Percentiles rank a stretch among this genome's conserved stretches.
Conservation (phyloP, 2,797 vertebrate species). For the Furcifer pardalis region DNA sequence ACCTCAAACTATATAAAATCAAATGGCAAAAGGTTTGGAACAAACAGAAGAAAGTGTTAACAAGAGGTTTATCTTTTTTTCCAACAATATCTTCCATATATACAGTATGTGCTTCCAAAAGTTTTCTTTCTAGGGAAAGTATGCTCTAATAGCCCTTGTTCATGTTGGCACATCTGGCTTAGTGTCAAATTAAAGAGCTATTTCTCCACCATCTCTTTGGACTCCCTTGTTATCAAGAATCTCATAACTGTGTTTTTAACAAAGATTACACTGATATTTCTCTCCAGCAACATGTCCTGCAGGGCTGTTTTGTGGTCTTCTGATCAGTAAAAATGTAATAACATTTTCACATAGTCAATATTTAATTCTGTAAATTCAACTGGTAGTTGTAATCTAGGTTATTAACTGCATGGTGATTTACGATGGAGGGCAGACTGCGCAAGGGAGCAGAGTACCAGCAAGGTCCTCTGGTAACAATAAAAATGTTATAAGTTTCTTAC, state of each 20-base stretch:
- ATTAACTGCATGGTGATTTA: conserved; percentile 89
- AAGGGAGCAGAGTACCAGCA: conserved; percentile 71
- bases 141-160: conserved; percentile 41
- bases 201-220: conserved; percentile 41
- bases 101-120: conserved; percentile 37
- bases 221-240: conserved; percentile 60
- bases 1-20: not conserved
- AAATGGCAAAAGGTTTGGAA: not conserved
- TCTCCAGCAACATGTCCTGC: conserved; percentile 76
- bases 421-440: conserved; percentile 76
- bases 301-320: conserved; percentile 75
- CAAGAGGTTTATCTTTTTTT: not conserved
- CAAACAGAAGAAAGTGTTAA: not conserved
- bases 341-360: conserved; percentile 88
- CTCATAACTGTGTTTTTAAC: conserved; percentile 71
- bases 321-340: conserved; percentile 84
- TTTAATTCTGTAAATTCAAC: conserved; percentile 93
- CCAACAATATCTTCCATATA: conserved; percentile 3
- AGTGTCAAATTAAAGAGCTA: conserved; percentile 60
- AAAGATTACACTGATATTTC: conserved; percentile 81
- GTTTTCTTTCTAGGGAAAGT: conserved; percentile 42
- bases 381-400: conserved; percentile 85
- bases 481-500: conserved; percentile 87
- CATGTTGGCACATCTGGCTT: conserved; percentile 30
- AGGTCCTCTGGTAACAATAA: conserved; percentile 86